Conservation (phyloP, 2,113 vertebrate species). For the Gambusia affinis region DNA sequence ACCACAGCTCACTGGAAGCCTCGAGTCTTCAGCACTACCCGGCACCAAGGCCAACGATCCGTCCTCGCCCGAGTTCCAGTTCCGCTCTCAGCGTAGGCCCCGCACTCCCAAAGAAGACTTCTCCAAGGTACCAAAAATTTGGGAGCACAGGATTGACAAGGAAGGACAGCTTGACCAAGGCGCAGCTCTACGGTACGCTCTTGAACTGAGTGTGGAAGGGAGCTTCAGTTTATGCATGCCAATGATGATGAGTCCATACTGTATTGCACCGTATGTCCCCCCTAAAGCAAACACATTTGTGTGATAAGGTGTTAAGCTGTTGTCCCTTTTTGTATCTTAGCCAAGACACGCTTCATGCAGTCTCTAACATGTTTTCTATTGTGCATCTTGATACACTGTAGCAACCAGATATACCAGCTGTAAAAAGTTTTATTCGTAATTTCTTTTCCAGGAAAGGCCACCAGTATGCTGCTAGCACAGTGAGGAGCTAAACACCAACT, state of each 20-base stretch:
- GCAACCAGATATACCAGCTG: slow-evolving; percentile 60
- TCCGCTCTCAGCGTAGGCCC: slow-evolving; percentile 78
- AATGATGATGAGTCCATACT: slow-evolving; percentile 50
- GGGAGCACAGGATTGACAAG: slow-evolving; percentile 90
- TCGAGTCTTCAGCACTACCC: slow-evolving; percentile 88
- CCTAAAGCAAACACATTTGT: slow-evolving; percentile 54
- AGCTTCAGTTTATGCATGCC: slow-evolving; percentile 69
- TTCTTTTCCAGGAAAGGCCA: slow-evolving; percentile 26
- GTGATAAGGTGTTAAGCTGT: slow-evolving; percentile 53
- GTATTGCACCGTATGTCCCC: slow-evolving; percentile 61
- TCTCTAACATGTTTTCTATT: slow-evolving; percentile 64
- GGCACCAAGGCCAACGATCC: slow-evolving; percentile 66
- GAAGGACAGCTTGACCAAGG: slow-evolving; percentile 97
- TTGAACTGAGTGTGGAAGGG: slow-evolving; percentile 83
- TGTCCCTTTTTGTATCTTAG: slow-evolving; percentile 71
- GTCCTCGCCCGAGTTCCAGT: slow-evolving; percentile 74
- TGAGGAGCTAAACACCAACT: slow-evolving; percentile 52
- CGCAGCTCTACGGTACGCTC: slow-evolving; percentile 96
- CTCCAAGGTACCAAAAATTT: slow-evolving; percentile 88
- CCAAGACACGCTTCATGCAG: slow-evolving; percentile 73
- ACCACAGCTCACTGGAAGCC: slow-evolving; percentile 86
- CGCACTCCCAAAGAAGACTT: slow-evolving; percentile 81
- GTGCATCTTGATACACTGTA: slow-evolving; percentile 53
- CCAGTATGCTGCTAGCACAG: slow-evolving; percentile 31
- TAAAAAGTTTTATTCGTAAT: slow-evolving; percentile 21